Base-by-base conservation (phyloP, 1,140 invertebrate species). In the Leptestheria dahalacensis region DNA sequence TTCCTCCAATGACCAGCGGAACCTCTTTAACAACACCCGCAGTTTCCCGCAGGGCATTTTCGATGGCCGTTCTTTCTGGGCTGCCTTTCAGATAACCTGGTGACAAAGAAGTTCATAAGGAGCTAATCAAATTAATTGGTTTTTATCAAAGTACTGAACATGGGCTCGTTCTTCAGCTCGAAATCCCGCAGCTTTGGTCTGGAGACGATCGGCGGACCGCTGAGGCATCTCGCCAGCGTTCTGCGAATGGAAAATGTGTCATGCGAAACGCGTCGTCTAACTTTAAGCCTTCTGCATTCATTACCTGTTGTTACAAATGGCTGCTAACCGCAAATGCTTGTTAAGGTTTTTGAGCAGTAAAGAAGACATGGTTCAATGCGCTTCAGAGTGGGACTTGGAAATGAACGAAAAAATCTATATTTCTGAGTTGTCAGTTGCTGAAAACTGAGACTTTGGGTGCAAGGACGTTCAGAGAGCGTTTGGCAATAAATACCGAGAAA, bases 1-100 rank as follows among this genome's bases (percentile, higher is more conserved):
- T 80, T 62, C 85, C 83, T 11, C 91, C 92, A 69, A 97, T 93
- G 21, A 97, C 80, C 67, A 97, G 85, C 0, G 94, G 94, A 51
- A 97, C 80, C 63, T 97, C 92, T 68, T 85, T 47, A 26, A 56
- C 24, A 47, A 21, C 25, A 23, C 11, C 10, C 52, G 24, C 18
- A 23, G 48, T 50, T 10, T 50, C 25, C 21, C 29, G 28, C 20
- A 60, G 24, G 18, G 58, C 58, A 15, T 47, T 20, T 24, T 56
- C 46, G 9, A 57, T 12, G 2, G n/a, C 41, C 15, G 2, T 48
- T n/a, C 57, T 11, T 53, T 62, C 49, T 57, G n/a, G 10, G 29
- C 41, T 29, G 18, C 41, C 48, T 48, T 51, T 48, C 20, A 59
- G 46, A 57, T 51, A 52, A 23, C 25, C 49, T 65, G 26, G 12